phyloP scores from a whole-genome alignment of 2,797 vertebrate species.

The Taeniopygia guttata region DNA sequence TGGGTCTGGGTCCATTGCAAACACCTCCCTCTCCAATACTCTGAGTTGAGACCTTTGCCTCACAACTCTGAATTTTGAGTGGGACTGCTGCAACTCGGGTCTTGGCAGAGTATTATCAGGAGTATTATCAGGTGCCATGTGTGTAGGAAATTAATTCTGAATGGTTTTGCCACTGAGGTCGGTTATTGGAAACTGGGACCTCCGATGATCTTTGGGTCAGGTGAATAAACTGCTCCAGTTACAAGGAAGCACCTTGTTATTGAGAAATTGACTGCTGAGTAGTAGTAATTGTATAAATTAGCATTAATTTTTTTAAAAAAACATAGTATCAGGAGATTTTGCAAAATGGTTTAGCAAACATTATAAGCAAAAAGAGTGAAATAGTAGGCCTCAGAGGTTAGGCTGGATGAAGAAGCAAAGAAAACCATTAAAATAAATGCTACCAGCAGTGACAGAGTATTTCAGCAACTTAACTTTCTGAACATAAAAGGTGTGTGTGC shows the following conservation, averaged over 20 bases:
- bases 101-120: not conserved
- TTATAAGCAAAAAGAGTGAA: not conserved
- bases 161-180: not conserved
- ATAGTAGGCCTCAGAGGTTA: not conserved
- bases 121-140: accelerated
- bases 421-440: not conserved
- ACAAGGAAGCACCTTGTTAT: not conserved
- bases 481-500: not conserved
- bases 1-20: not conserved
- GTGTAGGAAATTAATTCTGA: not conserved
- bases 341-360: not conserved
- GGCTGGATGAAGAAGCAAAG: not conserved
- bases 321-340: not conserved
- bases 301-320: not conserved
- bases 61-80: not conserved
- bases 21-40: not conserved
- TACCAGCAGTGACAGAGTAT: not conserved
- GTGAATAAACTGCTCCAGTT: not conserved
- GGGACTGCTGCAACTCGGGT: accelerated
- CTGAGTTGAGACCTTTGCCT: not conserved
- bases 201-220: not conserved
- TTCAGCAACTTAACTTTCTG: not conserved
- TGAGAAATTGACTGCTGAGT: not conserved
- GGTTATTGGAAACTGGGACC: not conserved
- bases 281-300: constrained; percentile 32